Percentiles rank a stretch among this genome's conserved stretches.
phyloP scores from a whole-genome alignment of 2,113 vertebrate species.

The Salvator merianae region DNA sequence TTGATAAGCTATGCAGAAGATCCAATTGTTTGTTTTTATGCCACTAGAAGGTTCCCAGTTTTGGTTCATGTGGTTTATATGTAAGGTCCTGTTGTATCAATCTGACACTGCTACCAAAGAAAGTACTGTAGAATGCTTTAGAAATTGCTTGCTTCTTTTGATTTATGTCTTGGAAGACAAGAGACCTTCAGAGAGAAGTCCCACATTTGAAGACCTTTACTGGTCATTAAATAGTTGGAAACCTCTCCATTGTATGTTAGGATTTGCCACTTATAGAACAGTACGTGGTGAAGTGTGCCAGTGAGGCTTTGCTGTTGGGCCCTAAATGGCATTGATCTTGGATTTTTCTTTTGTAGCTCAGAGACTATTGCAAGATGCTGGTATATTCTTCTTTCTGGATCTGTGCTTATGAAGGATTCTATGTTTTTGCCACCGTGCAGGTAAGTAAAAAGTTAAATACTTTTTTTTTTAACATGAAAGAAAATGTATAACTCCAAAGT shows the following conservation, averaged over 20 bases:
- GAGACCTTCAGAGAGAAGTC: neutral
- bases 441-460: slow-evolving; percentile 74
- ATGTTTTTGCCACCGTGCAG: slow-evolving; percentile 95
- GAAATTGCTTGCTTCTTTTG: neutral
- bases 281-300: neutral
- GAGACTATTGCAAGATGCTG: slow-evolving; percentile 92
- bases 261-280: neutral
- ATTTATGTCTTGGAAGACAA: neutral
- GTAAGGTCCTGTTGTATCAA: neutral
- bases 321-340: neutral
- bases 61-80: neutral
- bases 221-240: neutral
- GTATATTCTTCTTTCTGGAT: slow-evolving; percentile 97
- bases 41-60: neutral
- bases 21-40: neutral
- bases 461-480: neutral
- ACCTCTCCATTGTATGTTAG: neutral
- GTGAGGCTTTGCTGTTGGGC: neutral
- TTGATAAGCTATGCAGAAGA: neutral
- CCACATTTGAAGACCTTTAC: neutral
- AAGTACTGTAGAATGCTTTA: neutral
- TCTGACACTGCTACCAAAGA: neutral
- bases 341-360: slow-evolving; percentile 76
- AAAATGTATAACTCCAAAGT: neutral
- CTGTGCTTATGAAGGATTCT: slow-evolving; percentile 93